Evolutionary conservation across 2,888 invertebrate species (phyloP), one percentile per base, ranked within the genome.

Genomic region (Eugnorisma glareosa): DNA sequence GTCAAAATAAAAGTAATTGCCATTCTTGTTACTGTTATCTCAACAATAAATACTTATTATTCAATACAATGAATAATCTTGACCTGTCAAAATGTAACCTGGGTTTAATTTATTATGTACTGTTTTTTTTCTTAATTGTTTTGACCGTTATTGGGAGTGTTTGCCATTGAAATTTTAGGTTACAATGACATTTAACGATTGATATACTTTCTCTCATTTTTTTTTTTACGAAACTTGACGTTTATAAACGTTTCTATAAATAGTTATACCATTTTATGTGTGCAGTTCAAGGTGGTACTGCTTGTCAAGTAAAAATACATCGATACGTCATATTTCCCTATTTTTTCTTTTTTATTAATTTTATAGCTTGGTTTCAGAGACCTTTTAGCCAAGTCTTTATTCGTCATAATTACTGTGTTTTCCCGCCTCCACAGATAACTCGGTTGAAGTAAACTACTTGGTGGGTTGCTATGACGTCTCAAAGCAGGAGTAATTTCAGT

Each of bases 71-170:
- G 8, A 4, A 59, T 28, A 45, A 28, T 75, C 73, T 73, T 75
- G 75, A 77, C 77, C 63, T 61, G 63, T 75, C 51, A 81, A 77
- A 71, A 81, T 59, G 8, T n/a, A 48, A 77, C 31, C 31, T 35
- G 57, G 45, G 0, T 40, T 48, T 11, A 40, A 28, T 74, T 63
- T 63, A 37, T 37, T n/a, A n/a, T n/a, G n/a, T n/a, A 63, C n/a
- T 15, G n/a, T 15, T 37, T n/a, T 63, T 59, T 31, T 59, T 15
- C 28, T 3, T 59, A 73, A 81, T 77, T 59, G 5, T 24, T 35
- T 40, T 59, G 21, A 28, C 24, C 8, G 7, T 8, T 51, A n/a
- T 7, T 35, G 5, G 5, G 8, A 18, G 10, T 73, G 40, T 24
- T 2, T 24, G 40, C 24, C 51, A 45, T 82, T 63, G n/a, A 13